Base-by-base conservation (phyloP, 2,888 invertebrate genomes). In the Bugula neritina region DNA sequence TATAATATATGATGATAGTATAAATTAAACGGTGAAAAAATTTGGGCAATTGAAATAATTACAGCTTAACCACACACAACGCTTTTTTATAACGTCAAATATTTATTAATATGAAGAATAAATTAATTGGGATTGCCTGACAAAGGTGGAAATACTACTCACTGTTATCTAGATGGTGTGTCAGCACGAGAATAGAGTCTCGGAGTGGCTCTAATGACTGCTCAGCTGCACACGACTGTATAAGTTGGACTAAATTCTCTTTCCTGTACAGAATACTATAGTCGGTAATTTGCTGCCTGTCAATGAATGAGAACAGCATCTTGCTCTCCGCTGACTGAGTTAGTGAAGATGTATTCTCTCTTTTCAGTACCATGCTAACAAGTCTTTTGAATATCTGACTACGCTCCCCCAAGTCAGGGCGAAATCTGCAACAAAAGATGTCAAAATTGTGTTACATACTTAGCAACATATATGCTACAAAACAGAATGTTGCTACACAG, bases 361-460 rank as follows among this genome's bases (percentile, higher is more conserved):
- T 57, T 3, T 34, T 63, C 31, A 63, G 63, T 3, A 31, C 34
- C 10, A 34, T 31, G 63, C 63, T 63, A 3, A 63, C 27, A 3
- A 63, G 27, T 34, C 63, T 2, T 13, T 63, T 63, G 63, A 63
- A 63, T 3, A 63, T 27, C 13, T 63, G 25, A 25, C 34, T 25
- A 10, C 63, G 63, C 3, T 3, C 13, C 31, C 2, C 2, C 31
- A 63, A 31, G 63, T 63, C 63, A 31, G 29, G 13, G 31, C 63
- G 63, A 5, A 63, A 27, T 27, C 63, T 63, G 63, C 2, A 34
- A 63, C n/a, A n/a, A n/a, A n/a, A n/a, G n/a, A n/a, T n/a, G n/a
- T n/a, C n/a, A n/a, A n/a, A n/a, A n/a, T n/a, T n/a, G n/a, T n/a
- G n/a, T n/a, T 23, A 55, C 21, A 23, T 55, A 23, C 25, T 55